Conservation (phyloP, 2,888 invertebrate species). For the Ophion obscuratus region DNA sequence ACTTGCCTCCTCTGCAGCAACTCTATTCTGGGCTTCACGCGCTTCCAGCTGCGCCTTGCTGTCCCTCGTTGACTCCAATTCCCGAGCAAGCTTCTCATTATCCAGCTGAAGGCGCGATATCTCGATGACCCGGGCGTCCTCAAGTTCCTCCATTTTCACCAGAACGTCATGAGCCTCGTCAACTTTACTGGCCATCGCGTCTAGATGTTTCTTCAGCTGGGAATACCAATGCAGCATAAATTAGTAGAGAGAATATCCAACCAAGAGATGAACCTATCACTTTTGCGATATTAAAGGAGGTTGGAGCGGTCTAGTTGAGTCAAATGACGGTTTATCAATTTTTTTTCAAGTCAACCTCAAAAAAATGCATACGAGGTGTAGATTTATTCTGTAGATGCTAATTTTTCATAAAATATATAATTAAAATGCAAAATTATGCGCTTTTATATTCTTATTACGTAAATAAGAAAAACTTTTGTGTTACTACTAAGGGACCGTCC, state of each 20-base stretch:
- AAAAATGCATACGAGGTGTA: too few species aligned
- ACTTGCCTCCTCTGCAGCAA: slow-evolving; percentile 67
- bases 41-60: slow-evolving; percentile 61
- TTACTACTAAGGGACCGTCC: too few species aligned
- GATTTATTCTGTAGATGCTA: too few species aligned
- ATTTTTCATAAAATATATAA: too few species aligned
- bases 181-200: slow-evolving; percentile 76
- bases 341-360: too few species aligned
- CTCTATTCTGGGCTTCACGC: slow-evolving; percentile 59
- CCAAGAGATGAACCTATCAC: not conserved
- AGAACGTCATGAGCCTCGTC: slow-evolving; percentile 73
- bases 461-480: too few species aligned
- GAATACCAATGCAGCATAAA: slow-evolving; percentile 20
- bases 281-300: too few species aligned
- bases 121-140: slow-evolving; percentile 75
- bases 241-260: not conserved
- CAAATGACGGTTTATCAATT: too few species aligned
- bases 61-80: slow-evolving; percentile 67
- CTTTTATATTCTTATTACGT: too few species aligned
- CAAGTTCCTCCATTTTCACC: slow-evolving; percentile 77
- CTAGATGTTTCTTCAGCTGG: slow-evolving; percentile 76
- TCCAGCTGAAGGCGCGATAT: slow-evolving; percentile 74
- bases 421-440: too few species aligned
- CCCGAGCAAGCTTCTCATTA: slow-evolving; percentile 74
- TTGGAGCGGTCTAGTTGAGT: too few species aligned